A percentile compares a stretch with the other conserved stretches of the same genome.
Evolutionary conservation across 2,888 invertebrate species (phyloP).

Genomic region (Drosophila melanosoma): DNA sequence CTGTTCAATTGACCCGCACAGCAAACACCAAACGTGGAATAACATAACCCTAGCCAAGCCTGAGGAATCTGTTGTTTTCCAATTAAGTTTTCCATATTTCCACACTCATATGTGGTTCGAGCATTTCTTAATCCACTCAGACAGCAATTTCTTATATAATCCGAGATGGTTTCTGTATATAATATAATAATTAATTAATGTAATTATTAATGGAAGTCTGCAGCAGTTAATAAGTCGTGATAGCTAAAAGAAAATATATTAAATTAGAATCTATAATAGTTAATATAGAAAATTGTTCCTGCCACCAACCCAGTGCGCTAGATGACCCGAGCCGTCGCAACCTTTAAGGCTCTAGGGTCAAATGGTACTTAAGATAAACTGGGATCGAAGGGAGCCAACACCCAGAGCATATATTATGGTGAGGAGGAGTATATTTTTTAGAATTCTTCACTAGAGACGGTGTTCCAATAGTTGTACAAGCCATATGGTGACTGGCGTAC

Average conservation of each 20-base stretch:
- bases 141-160: slow-evolving; percentile 86
- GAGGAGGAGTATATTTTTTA: too few relatives aligned
- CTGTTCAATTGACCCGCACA: slow-evolving; percentile 86
- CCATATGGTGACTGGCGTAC: too few relatives aligned
- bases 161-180: slow-evolving; percentile 70
- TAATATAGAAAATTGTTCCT: not conserved
- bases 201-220: not conserved
- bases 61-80: slow-evolving; percentile 85
- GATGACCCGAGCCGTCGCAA: too few relatives aligned
- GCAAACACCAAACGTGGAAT: slow-evolving; percentile 88
- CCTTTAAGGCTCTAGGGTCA: too few relatives aligned
- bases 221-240: not conserved
- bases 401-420: too few relatives aligned
- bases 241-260: not conserved
- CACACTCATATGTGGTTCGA: slow-evolving; percentile 85
- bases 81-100: slow-evolving; percentile 83
- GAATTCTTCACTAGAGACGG: too few relatives aligned
- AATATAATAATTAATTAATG: not conserved
- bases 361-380: too few relatives aligned
- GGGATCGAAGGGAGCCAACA: too few relatives aligned
- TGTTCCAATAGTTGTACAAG: too few relatives aligned
- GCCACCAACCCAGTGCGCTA: too few relatives aligned
- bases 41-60: slow-evolving; percentile 87
- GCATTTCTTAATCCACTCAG: slow-evolving; percentile 86
- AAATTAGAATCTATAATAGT: not conserved